Evolutionary conservation across 2,113 vertebrate species (phyloP), one percentile per base, ranked within the genome.

Genomic region (Rhynchomys soricoides): DNA sequence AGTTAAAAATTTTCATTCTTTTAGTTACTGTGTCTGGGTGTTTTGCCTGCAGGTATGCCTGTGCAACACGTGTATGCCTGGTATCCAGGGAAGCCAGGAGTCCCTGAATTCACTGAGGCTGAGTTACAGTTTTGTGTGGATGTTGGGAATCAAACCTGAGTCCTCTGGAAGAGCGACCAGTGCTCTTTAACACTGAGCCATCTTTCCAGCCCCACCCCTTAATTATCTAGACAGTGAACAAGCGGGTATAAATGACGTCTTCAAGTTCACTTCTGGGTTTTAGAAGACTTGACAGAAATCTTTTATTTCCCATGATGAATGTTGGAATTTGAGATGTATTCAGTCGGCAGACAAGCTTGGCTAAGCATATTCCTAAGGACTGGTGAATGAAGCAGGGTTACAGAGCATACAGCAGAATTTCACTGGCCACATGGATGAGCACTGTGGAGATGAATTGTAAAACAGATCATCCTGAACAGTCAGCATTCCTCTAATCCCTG

Each of bases 141-240:
- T 64, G 7, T 57, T 64, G 57, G 40, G 57, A 85, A 31, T 85
- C 16, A 4, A 43, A 62, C 57, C 57, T 31, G n/a, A 19, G 16
- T 21, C 57, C 57, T 45, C 24, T 45, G 73, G 40, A 12, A 26
- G 22, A 45, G 40, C 24, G 24, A 22, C 73, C 40, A 26, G 73
- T 74, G 40, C 4, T 43, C 40, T 59, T 64, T 45, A 64, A 1
- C 19, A 29, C n/a, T 43, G 26, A 26, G 22, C 8, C 66, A 34
- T 45, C 40, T 29, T 24, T 75, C 73, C 40, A 26, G 73, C 16
- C 8, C 26, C 26, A 19, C 31, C 57, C 59, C 81, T 91, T 55
- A 62, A 83, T 92, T 90, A 90, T 70, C 94, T 90, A 94, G 70
- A 52, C 68, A 21, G n/a, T 94, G 45, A 95, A 92, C 66, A 91